Evolutionary conservation across 2,888 invertebrate species (phyloP), one percentile per base, ranked within the genome.

Genomic region (Andrena bicolor): DNA sequence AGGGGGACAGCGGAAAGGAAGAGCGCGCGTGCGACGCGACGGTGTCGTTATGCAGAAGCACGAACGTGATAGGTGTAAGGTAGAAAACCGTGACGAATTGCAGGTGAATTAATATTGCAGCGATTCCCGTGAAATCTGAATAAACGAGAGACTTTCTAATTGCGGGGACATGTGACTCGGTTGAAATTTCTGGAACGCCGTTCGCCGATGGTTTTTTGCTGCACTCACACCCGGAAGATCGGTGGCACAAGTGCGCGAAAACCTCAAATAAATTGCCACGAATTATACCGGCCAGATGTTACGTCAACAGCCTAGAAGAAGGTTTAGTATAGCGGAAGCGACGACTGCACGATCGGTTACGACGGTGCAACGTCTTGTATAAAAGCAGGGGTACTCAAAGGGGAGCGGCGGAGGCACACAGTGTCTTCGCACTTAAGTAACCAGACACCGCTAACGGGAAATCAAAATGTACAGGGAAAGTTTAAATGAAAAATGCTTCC

Each of bases 251-350:
- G 71, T 30, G 63, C 70, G 53, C 66, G 70, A 77, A 75, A 82
- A 74, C 66, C 68, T 82, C 58, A 28, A 78, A 77, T 75, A 72
- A 82, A 82, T 83, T 75, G 77, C 82, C 26, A 63, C 20, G 64
- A 82, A 82, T 75, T 68, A 82, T 65, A 71, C 41, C 48, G 63
- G 35, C 30, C 30, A 60, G 23, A 10, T 23, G 74, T 82, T 82
- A 82, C 75, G 82, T 58, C 77, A 76, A 60, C 58, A 68, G 66
- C 60, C 49, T 68, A 64, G 48, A 28, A 41, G 53, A 66, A 66
- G 56, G 32, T 75, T 80, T 71, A 71, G 72, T 65, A 65, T 76
- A 63, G 60, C 76, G 82, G 81, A 82, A 81, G 69, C 51, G 53
- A 73, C 64, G 26, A 49, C 53, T 28, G 66, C 61, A 56, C 63